A percentile compares a stretch with the other conserved stretches of the same genome.
phyloP scores from a whole-genome alignment of 1,140 invertebrate genomes.

The Aphaenogaster ashmeadi region DNA sequence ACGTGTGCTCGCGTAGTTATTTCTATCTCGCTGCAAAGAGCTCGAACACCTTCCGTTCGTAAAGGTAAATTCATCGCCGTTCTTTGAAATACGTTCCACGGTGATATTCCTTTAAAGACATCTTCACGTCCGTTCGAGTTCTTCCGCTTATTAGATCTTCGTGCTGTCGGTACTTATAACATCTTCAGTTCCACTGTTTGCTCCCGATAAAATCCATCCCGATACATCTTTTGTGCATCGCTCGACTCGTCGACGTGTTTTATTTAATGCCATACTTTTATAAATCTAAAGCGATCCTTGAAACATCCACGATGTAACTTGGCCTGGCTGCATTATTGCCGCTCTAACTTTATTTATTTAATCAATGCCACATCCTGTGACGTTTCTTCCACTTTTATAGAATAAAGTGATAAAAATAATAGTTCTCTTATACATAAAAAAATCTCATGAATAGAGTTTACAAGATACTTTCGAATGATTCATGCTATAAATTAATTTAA shows the following conservation, averaged over 20 bases:
- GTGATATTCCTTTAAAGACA: conserved; percentile 57
- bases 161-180: conserved; percentile 47
- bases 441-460: not conserved
- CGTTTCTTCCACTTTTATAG: not conserved
- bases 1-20: conserved; percentile 24
- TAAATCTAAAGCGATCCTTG: not conserved
- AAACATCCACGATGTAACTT: not conserved
- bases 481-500: not conserved
- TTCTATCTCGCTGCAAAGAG: conserved; percentile 33
- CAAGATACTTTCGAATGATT: not conserved
- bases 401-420: not conserved
- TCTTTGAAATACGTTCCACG: conserved; percentile 53
- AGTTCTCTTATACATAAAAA: not conserved
- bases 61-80: conserved; percentile 45
- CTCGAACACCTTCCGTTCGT: conserved; percentile 20
- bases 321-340: not conserved
- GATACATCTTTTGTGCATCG: not conserved
- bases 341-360: not conserved
- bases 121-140: conserved; percentile 56
- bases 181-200: conserved; percentile 50
- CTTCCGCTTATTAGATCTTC: conserved; percentile 55
- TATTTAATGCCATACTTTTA: conserved; percentile 44
- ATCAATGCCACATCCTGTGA: not conserved
- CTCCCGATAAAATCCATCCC: conserved; percentile 31
- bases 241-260: conserved; percentile 10